phyloP scores from a whole-genome alignment of 2,797 vertebrate genomes.

The Aulostomus chinensis region DNA sequence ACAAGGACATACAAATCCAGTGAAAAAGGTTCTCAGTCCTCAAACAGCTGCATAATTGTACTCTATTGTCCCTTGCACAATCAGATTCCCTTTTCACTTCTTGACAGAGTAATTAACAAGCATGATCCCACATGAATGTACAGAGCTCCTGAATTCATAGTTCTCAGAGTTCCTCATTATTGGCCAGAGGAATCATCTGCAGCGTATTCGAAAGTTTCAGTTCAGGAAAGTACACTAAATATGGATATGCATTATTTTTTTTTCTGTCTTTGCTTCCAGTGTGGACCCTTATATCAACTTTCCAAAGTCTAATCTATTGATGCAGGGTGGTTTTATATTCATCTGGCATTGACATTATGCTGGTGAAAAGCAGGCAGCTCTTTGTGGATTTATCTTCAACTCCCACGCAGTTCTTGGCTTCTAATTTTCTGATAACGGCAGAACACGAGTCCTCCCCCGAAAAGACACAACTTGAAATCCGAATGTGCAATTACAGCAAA shows the following conservation, averaged over 20 bases:
- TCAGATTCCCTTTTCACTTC: slow-evolving; percentile 23
- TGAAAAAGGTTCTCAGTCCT: slow-evolving; percentile 26
- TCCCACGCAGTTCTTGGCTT: slow-evolving; percentile 76
- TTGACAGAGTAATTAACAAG: slow-evolving; percentile 51
- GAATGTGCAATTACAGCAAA: slow-evolving; percentile 75
- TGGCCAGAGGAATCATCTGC: slow-evolving; percentile 9
- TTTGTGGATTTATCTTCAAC: slow-evolving; percentile 78
- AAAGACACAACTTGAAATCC: slow-evolving; percentile 75
- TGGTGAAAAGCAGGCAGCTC: slow-evolving; percentile 62
- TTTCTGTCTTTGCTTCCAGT: slow-evolving; percentile 15
- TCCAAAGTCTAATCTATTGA: slow-evolving; percentile 70
- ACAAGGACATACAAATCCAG: neutral
- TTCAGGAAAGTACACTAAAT: slow-evolving; percentile 34
- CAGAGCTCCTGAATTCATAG: slow-evolving; percentile 22
- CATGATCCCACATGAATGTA: slow-evolving; percentile 35
- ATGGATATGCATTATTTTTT: slow-evolving; percentile 6
- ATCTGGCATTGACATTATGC: slow-evolving; percentile 73
- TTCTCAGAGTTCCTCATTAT: slow-evolving; percentile 26
- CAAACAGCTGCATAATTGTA: slow-evolving; percentile 17
- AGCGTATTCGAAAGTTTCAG: slow-evolving; percentile 27
- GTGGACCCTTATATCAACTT: slow-evolving; percentile 51
- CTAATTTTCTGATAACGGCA: slow-evolving; percentile 85
- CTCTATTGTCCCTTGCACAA: slow-evolving; percentile 31
- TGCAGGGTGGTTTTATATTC: slow-evolving; percentile 73
- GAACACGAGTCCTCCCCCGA: slow-evolving; percentile 63